Conservation (phyloP, 2,797 vertebrate genomes). For the Rhinophrynus dorsalis region DNA sequence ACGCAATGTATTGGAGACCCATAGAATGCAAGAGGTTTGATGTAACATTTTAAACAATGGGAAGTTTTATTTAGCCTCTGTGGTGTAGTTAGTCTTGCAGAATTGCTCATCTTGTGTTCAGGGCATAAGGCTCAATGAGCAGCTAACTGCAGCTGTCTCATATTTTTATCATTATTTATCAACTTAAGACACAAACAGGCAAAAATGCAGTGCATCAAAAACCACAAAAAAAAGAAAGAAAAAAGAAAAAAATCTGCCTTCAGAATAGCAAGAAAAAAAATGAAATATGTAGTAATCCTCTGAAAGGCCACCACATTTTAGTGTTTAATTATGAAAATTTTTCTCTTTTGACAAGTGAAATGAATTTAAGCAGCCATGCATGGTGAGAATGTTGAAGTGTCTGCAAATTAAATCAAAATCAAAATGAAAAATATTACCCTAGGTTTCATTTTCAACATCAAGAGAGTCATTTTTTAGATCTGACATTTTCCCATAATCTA, state of each 20-base stretch:
- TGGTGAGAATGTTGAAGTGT: slow-evolving; percentile 70
- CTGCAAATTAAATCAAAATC: slow-evolving; percentile 79
- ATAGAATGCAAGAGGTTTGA: too few relatives aligned
- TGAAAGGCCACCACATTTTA: slow-evolving; percentile 65
- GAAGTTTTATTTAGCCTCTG: too few relatives aligned
- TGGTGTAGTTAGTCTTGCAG: too few relatives aligned
- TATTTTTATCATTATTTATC: slow-evolving; percentile 22
- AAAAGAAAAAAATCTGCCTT: slow-evolving; percentile 47
- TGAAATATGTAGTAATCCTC: slow-evolving; percentile 59
- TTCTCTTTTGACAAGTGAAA: slow-evolving; percentile 73
- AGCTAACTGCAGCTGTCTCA: slow-evolving; percentile 47
- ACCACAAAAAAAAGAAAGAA: slow-evolving; percentile 44
- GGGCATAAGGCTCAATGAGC: too few relatives aligned
- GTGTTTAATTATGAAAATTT: slow-evolving; percentile 75
- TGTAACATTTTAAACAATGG: too few relatives aligned
- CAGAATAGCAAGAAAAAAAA: neutral
- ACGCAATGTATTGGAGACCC: too few relatives aligned
- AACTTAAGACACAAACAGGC: slow-evolving; percentile 18
- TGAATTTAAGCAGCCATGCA: slow-evolving; percentile 73
- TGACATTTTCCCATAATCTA: slow-evolving; percentile 71
- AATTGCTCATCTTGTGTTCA: too few relatives aligned
- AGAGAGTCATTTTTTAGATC: slow-evolving; percentile 69
- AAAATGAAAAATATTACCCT: slow-evolving; percentile 68
- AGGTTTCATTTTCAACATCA: slow-evolving; percentile 62
- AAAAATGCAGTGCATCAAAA: slow-evolving; percentile 24